Percentiles rank a stretch among this genome's conserved stretches.
phyloP scores from a whole-genome alignment of 1,140 invertebrate genomes.

The Euwallacea similis region DNA sequence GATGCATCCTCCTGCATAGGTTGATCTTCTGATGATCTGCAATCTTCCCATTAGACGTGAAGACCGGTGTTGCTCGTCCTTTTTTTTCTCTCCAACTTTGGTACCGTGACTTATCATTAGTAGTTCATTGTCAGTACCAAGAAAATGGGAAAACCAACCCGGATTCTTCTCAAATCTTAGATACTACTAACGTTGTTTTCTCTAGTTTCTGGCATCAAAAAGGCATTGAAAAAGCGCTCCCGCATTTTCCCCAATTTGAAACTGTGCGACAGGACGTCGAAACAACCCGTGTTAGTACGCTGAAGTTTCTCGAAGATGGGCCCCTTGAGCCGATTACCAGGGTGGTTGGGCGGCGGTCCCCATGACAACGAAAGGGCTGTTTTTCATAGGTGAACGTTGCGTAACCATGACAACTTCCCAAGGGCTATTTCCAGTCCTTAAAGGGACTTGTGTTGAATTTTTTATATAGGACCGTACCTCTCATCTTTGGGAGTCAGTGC shows the following conservation, averaged over 20 bases:
- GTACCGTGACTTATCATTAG: too few relatives aligned
- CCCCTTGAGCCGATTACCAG: constrained; percentile 43
- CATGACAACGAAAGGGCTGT: constrained; percentile 32
- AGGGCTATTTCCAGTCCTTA: neutral
- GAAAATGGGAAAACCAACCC: too few relatives aligned
- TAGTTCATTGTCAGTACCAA: too few relatives aligned
- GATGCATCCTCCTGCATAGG: too few relatives aligned
- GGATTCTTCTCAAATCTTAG: too few relatives aligned
- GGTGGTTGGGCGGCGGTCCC: constrained; percentile 42
- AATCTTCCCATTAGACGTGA: too few relatives aligned
- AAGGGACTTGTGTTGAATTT: neutral
- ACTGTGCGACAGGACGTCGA: constrained; percentile 31
- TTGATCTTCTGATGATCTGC: too few relatives aligned
- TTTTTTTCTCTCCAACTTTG: too few relatives aligned
- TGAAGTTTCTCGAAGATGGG: constrained; percentile 29
- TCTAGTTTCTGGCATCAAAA: too few relatives aligned
- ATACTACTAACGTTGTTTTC: too few relatives aligned
- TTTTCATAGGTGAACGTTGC: constrained; percentile 32
- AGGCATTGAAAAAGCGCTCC: neutral
- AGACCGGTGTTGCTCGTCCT: too few relatives aligned
- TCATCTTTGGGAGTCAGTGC: neutral
- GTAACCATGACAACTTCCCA: constrained; percentile 25
- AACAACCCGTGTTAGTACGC: constrained; percentile 34
- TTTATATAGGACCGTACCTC: neutral
- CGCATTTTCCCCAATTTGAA: constrained; percentile 21